Percentiles rank a stretch among this genome's conserved stretches.
Evolutionary conservation across 2,888 invertebrate species (phyloP).

Genomic region (Lottia gigantea): DNA sequence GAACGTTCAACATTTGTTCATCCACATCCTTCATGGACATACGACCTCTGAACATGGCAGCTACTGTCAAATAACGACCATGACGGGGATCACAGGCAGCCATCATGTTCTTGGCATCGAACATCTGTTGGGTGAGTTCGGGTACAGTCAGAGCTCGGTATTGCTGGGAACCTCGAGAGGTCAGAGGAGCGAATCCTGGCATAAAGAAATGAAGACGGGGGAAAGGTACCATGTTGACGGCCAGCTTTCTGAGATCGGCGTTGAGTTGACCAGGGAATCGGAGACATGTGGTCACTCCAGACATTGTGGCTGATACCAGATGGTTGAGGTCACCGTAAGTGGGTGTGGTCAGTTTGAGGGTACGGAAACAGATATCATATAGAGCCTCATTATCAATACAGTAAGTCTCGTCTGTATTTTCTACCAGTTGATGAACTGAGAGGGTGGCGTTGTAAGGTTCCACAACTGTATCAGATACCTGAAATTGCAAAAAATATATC

Average conservation of each 20-base stretch:
- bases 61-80: not conserved
- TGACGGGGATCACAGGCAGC: not conserved
- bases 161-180: not conserved
- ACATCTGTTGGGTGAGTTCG: not conserved
- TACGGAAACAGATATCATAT: not conserved
- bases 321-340: not conserved
- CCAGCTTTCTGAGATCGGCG: not conserved
- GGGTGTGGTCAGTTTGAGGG: constrained; percentile 3
- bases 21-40: no score
- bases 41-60: no score
- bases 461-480: no score
- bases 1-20: no score
- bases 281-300: not conserved
- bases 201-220: constrained; percentile 6
- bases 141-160: not conserved
- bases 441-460: no score
- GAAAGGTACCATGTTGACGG: constrained; percentile 5
- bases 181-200: constrained; percentile 4
- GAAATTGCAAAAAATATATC: no score
- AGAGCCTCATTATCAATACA: no score
- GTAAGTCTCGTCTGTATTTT: no score
- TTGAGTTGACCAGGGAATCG: constrained; percentile 5
- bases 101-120: constrained; percentile 3
- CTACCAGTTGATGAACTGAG: no score
- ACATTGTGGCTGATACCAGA: constrained; percentile 3